Evolutionary conservation across 2,113 vertebrate species (phyloP), one percentile per base, ranked within the genome.

Genomic region (Progne subis): DNA sequence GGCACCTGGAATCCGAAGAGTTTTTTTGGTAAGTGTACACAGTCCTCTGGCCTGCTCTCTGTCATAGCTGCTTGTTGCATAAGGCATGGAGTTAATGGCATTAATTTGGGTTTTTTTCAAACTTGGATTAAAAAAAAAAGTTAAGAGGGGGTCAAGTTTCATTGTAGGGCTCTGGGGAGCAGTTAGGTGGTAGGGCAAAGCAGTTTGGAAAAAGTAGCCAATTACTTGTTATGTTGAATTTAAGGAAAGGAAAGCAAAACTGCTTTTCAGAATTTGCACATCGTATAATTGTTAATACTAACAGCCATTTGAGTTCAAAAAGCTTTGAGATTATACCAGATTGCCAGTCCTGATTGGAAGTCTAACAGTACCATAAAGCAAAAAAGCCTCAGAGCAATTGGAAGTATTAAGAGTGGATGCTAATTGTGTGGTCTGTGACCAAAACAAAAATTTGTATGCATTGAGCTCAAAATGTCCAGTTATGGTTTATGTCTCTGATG

Each of bases 21-120:
- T 97, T 97, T 99, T 99, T 97, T 97, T 99, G 97, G 99, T 99
- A 97, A 99, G 99, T 99, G 90, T 82, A 69, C 34, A 25, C 53
- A 63, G 55, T 53, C 41, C 24, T 88, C 67, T 52, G 47, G 37
- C 64, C 65, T 93, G 86, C 76, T 95, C 37, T 88, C 0, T 43
- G 18, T 84, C 57, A 46, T 57, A 80, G 47, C 61, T 59, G 14
- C 53, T 88, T 81, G 65, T 92, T 0, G 1, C 44, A 31, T 20
- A 67, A 47, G 21, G n/a, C 59, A 52, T 37, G 18, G 37, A 87
- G 70, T 82, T 84, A 90, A 76, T 61, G 47, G 74, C 71, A 59
- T 82, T 94, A 41, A 44, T 93, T 86, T 82, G 77, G 49, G 88
- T 95, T 70, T 53, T 78, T 94, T 95, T 94, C 81, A 80, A 95